Conservation (phyloP, 2,888 invertebrate genomes). For the Volucella zonaria region DNA sequence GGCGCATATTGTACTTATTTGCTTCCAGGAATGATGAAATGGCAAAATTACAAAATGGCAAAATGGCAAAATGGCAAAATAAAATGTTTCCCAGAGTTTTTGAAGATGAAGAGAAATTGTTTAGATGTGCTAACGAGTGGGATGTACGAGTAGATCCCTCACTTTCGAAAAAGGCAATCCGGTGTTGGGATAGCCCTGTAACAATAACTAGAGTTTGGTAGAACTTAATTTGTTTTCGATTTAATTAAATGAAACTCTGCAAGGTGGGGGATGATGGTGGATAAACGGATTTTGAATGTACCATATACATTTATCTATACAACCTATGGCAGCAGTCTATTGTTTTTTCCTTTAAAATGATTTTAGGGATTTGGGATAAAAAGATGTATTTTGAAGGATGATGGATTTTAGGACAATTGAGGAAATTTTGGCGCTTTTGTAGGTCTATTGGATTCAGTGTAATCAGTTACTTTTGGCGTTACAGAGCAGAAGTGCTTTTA, state of each 20-base stretch:
- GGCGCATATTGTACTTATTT: no score
- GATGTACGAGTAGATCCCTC: background rate
- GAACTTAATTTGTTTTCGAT: slow-evolving; percentile 33
- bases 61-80: background rate
- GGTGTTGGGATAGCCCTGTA: background rate
- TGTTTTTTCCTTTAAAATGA: no score
- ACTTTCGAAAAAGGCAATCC: background rate
- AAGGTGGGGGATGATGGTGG: background rate
- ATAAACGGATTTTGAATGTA: background rate
- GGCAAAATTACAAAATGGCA: background rate
- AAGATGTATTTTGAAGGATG: no score
- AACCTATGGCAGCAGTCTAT: no score
- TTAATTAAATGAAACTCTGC: slow-evolving; percentile 31
- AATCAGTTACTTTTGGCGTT: no score
- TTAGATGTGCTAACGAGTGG: slow-evolving; percentile 12
- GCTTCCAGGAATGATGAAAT: background rate
- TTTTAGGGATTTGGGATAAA: no score
- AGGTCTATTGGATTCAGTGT: no score
- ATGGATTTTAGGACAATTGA: no score
- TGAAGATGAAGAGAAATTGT: background rate
- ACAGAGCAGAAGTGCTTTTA: no score
- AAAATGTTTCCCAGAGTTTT: background rate
- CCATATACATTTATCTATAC: background rate
- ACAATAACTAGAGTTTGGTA: background rate
- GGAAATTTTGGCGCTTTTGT: no score